A percentile compares a stretch with the other conserved stretches of the same genome.
phyloP scores from a whole-genome alignment of 2,113 vertebrate species.

The Peucedramus taeniatus region DNA sequence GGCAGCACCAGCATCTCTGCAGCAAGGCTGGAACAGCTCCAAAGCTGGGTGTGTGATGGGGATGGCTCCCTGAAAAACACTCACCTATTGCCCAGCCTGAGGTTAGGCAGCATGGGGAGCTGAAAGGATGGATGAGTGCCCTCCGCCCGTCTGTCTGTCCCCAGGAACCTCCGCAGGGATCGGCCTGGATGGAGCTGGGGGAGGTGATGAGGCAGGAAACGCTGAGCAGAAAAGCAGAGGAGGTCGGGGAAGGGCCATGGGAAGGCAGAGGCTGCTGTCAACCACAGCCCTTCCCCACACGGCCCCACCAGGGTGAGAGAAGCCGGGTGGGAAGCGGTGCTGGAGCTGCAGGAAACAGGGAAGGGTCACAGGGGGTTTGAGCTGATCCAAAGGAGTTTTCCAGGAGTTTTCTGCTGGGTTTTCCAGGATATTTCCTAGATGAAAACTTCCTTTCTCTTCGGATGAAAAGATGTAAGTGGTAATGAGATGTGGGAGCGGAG shows the following conservation, averaged over 20 bases:
- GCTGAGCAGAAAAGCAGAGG: not conserved
- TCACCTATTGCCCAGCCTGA: not conserved
- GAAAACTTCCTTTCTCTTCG: not conserved
- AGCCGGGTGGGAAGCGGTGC: not conserved
- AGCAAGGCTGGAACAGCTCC: not conserved
- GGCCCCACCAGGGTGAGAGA: not conserved
- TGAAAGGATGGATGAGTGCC: not conserved
- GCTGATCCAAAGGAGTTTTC: not conserved
- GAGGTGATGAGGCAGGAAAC: not conserved
- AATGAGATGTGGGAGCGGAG: not conserved
- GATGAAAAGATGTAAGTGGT: not conserved
- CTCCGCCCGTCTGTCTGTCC: accelerated
- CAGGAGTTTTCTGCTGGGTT: not conserved
- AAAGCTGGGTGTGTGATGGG: not conserved
- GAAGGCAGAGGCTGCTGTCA: not conserved
- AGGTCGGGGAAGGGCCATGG: slow-evolving; percentile 28
- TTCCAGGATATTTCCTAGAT: not conserved
- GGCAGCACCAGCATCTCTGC: accelerated
- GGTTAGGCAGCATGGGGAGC: not conserved
- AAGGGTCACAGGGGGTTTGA: accelerated
- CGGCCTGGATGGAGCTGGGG: not conserved
- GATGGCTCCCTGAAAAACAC: not conserved
- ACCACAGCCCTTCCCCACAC: accelerated
- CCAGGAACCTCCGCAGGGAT: too few species aligned
- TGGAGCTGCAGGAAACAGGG: not conserved